Evolutionary conservation across 1,140 invertebrate species (phyloP), one percentile per base, ranked within the genome.

Genomic region (Camponotus vicinus): DNA sequence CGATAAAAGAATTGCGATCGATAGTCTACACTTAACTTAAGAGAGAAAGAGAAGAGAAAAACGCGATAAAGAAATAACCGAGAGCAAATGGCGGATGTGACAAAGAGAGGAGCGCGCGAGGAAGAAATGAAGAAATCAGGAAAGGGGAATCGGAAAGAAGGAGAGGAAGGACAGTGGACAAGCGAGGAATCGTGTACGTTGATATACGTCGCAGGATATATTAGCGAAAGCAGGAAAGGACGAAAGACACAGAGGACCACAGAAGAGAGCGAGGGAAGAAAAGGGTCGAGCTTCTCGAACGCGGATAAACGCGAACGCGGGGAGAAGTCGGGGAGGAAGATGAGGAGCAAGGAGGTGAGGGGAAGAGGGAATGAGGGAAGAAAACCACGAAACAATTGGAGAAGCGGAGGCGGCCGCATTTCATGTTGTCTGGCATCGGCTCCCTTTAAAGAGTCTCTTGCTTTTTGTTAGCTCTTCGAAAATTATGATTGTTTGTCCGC

Each of bases 401-500:
- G 92, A 89, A 92, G 93, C 92, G 92, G 92, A 92, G 94, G 93
- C 93, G 94, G 94, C 89, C 92, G 93, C 94, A 93, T 94, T 94
- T 93, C 93, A 94, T 94, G 91, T 90, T 85, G 89, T 63, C 86
- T 92, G 92, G 93, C 93, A 93, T 94, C 93, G 93, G 94, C 91
- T 92, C 87, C 89, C 92, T 93, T 94, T 93, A 94, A 94, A 94
- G 93, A 92, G 86, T 92, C 90, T 93, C 92, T 92, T 92, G 91
- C 93, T 93, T 94, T 94, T 94, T 93, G 93, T 94, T 94, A 91
- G 92, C 92, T 94, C 92, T 93, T 93, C 92, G 93, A 92, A 93
- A 94, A 95, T 95, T 95, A 95, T 94, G 94, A 94, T 94, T 95
- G 93, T 95, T 95, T 94, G 94, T 95, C 92, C 93, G 91, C 86